A percentile compares a stretch with the other conserved stretches of the same genome.
Evolutionary conservation across 2,888 invertebrate species (phyloP).

Genomic region (Kuschelorhynchus macadamiae): DNA sequence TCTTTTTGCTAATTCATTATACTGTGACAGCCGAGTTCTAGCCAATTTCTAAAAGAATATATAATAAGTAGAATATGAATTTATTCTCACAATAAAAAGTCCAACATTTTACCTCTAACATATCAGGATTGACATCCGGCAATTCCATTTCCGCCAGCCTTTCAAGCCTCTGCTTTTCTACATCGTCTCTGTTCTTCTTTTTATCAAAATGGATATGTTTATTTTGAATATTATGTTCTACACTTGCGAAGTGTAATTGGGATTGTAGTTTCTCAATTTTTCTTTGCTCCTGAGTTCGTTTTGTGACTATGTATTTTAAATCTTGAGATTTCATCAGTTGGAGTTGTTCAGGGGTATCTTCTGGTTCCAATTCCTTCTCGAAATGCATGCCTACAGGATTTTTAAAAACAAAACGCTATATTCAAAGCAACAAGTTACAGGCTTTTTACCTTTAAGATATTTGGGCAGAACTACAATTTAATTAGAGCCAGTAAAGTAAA

Average conservation of each 20-base stretch:
- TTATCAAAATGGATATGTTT: constrained; percentile 87
- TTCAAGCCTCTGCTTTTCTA: constrained; percentile 77
- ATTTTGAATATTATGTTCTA: constrained; percentile 78
- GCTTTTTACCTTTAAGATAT: no score
- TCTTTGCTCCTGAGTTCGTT: constrained; percentile 85
- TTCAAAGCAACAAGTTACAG: neutral
- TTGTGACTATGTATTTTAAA: constrained; percentile 89
- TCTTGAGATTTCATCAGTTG: constrained; percentile 94
- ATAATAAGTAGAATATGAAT: neutral
- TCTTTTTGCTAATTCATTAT: constrained; percentile 82
- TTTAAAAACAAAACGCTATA: no score
- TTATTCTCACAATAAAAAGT: neutral
- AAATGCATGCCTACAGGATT: constrained; percentile 73
- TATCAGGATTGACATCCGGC: constrained; percentile 74
- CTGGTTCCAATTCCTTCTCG: constrained; percentile 78
- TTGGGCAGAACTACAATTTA: no score
- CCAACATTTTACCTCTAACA: constrained; percentile 61
- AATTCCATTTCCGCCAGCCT: constrained; percentile 75
- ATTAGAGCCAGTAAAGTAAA: no score
- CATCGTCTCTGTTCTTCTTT: constrained; percentile 70
- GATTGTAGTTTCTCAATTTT: constrained; percentile 84
- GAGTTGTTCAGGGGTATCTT: constrained; percentile 86
- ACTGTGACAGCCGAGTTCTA: constrained; percentile 75
- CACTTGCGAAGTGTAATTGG: constrained; percentile 86
- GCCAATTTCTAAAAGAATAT: constrained; percentile 65